Percentiles rank a stretch among this genome's conserved stretches.
Evolutionary conservation across 2,888 invertebrate species (phyloP).

Genomic region (Tiphia femorata): DNA sequence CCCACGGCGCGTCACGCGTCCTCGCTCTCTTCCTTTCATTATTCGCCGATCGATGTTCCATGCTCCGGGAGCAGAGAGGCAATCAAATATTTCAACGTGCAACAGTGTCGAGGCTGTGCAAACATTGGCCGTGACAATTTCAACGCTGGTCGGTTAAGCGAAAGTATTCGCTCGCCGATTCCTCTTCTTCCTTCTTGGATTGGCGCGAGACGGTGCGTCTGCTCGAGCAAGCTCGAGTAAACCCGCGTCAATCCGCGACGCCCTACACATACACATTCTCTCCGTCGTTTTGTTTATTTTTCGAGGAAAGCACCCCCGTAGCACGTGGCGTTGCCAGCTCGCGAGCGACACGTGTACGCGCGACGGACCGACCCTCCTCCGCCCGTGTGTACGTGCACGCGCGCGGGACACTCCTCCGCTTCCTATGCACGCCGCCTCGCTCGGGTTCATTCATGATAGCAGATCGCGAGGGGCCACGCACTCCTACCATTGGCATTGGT

Average conservation of each 20-base stretch:
- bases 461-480: neutral
- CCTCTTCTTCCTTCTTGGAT: neutral
- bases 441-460: neutral
- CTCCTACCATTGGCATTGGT: neutral
- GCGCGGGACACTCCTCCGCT: no score
- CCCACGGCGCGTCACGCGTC: conserved; percentile 11
- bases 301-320: conserved; percentile 17
- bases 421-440: neutral
- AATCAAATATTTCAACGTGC: neutral
- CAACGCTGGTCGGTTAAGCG: neutral
- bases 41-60: no score
- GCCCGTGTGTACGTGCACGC: no score
- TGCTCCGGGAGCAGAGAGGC: neutral
- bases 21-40: neutral
- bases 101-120: neutral
- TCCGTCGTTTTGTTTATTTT: conserved; percentile 27
- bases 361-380: conserved; percentile 21
- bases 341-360: conserved; percentile 28
- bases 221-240: conserved; percentile 24
- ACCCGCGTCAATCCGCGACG: conserved; percentile 37
- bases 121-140: neutral
- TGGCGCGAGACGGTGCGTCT: neutral
- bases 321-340: conserved; percentile 23
- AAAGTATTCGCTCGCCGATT: neutral
- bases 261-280: conserved; percentile 7